Base-by-base conservation (phyloP, 1,140 invertebrate genomes). In the Drusus annulatus region DNA sequence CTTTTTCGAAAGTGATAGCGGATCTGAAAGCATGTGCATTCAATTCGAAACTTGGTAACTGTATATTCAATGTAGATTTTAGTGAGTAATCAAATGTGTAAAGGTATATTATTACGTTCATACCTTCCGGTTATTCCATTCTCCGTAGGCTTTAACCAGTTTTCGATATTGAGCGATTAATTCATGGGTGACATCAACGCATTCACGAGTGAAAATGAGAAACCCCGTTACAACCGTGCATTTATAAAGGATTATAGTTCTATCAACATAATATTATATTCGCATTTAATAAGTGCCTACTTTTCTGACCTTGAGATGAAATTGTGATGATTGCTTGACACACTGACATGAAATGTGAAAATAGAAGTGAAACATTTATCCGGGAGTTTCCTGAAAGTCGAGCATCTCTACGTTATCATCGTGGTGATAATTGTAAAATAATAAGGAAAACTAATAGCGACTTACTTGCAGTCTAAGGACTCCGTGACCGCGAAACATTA, bases 91-190 rank as follows among this genome's bases (percentile, higher is more conserved):
- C 36, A 45, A 13, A 13, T 45, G 36, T 45, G 36, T 45, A 10
- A 13, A 45, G 36, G 36, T 45, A 45, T 45, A 45, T 45, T 10
- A 13, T 45, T 45, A 45, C 10, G 31, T 50, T 21, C 28, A n/a
- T 68, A 68, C 31, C 28, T 17, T 68, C 63, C 63, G 16, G 63
- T 68, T 68, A 36, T n/a, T n/a, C 63, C 16, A 31, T 31, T 68
- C 63, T 2, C 25, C 19, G 25, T 68, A 68, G 56, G 50, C 31
- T 68, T 68, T 68, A 31, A 68, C 63, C 28, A 17, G 63, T 68
- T 68, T 68, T 19, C 17, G 23, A 60, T 21, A 19, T 60, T 60
- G 13, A 45, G 36, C 36, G 8, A 45, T 45, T 45, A 45, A 45
- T 45, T 45, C 36, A 45, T 13, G 13, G 8, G 56, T 60, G 56